Conservation (phyloP, 2,888 invertebrate genomes). For the Coremacera marginata region DNA sequence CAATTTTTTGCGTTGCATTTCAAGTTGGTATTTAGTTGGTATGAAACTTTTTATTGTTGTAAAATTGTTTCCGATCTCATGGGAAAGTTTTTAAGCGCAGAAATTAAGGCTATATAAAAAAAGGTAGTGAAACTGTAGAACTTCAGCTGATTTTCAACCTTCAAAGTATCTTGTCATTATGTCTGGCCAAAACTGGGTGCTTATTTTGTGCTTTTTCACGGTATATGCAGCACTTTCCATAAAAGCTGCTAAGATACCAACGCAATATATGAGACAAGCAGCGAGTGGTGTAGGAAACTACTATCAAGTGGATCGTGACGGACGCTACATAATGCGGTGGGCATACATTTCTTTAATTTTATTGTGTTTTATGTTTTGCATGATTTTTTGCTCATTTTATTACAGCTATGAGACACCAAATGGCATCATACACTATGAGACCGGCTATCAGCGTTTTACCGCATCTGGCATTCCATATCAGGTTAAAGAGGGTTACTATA, state of each 20-base stretch:
- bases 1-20: no score
- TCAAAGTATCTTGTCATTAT: not conserved
- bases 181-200: not conserved
- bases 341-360: not conserved
- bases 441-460: slow-evolving; percentile 29
- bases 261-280: not conserved
- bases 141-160: not conserved
- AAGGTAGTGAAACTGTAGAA: not conserved
- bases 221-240: not conserved
- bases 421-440: slow-evolving; percentile 36
- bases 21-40: no score
- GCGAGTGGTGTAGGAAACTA: not conserved
- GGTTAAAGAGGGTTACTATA: slow-evolving; percentile 40
- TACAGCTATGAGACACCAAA: slow-evolving; percentile 15
- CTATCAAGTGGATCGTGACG: slow-evolving; percentile 27
- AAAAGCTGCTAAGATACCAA: not conserved
- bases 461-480: slow-evolving; percentile 18
- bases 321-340: slow-evolving; percentile 37
- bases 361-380: not conserved
- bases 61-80: not conserved
- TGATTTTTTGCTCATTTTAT: not conserved
- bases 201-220: not conserved
- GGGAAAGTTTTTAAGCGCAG: not conserved
- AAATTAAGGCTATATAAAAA: not conserved
- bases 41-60: no score